These are phyloP conservation scores for Scomber japonicus DNA, from an alignment of 2,113 vertebrate species.

Conservation along the genomic window DNA sequence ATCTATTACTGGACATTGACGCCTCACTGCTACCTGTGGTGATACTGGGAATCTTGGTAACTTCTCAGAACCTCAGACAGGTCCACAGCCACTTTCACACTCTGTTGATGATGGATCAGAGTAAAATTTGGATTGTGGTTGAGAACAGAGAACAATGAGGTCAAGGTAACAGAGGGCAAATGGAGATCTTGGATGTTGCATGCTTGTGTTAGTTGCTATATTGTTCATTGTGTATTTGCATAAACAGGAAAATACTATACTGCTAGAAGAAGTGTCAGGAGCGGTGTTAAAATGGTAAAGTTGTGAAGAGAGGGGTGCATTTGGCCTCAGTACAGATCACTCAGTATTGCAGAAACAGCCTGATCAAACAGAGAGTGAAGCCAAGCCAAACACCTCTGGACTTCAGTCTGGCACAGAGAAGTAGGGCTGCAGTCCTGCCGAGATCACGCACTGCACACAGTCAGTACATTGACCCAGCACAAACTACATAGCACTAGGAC, in stretches of 20 bases:
- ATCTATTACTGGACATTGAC: slow-evolving; percentile 24
- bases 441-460: slow-evolving; percentile 63
- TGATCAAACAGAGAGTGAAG: slow-evolving; percentile 80
- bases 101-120: slow-evolving; percentile 32
- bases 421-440: slow-evolving; percentile 49
- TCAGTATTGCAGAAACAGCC: slow-evolving; percentile 78
- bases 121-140: slow-evolving; percentile 36
- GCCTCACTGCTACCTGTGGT: slow-evolving; percentile 47
- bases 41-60: slow-evolving; percentile 42
- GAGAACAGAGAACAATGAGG: slow-evolving; percentile 34
- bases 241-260: background rate
- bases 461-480: slow-evolving; percentile 34
- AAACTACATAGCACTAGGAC: slow-evolving; percentile 21
- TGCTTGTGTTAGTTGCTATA: no score
- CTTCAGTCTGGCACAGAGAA: slow-evolving; percentile 72
- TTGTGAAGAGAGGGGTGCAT: slow-evolving; percentile 49
- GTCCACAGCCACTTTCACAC: slow-evolving; percentile 31
- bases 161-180: slow-evolving; percentile 21
- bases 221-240: no score
- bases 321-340: slow-evolving; percentile 65
- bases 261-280: background rate
- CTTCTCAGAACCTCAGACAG: slow-evolving; percentile 43
- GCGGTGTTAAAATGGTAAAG: slow-evolving; percentile 7
- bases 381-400: slow-evolving; percentile 83
- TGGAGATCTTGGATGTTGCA: background rate